Percentiles rank a stretch among this genome's conserved stretches.
These are phyloP conservation scores for Coranthus polyacanthus DNA, from an alignment of 2,797 vertebrate species.

Conservation along the genomic window DNA sequence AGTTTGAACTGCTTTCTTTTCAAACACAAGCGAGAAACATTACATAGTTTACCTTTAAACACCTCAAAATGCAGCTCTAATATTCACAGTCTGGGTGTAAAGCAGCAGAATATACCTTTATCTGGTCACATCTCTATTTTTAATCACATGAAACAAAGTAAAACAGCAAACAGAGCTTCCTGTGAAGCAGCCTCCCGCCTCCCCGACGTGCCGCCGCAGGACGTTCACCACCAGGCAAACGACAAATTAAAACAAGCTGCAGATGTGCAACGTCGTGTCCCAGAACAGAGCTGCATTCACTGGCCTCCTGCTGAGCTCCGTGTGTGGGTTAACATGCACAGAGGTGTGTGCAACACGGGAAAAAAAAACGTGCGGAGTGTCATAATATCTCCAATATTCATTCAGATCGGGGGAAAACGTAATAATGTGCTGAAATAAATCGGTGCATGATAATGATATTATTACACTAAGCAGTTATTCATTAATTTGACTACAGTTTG, in stretches of 20 bases:
- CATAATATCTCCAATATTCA: conserved; percentile 1
- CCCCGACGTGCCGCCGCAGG: not conserved
- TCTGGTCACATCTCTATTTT: not conserved
- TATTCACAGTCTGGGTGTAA: not conserved
- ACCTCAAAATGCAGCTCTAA: not conserved
- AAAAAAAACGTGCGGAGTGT: not conserved
- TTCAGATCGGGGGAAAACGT: conserved; percentile 12
- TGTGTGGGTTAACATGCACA: conserved; percentile 1
- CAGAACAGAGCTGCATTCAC: conserved; percentile 7
- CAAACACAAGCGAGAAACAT: not conserved
- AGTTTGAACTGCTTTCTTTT: no score
- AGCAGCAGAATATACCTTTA: not conserved
- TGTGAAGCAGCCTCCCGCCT: not conserved
- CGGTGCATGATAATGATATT: conserved; percentile 26
- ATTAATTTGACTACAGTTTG: conserved; percentile 19
- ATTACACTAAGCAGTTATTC: conserved; percentile 23
- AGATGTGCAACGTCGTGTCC: conserved; percentile 34
- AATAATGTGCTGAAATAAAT: conserved; percentile 34
- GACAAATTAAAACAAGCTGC: conserved; percentile 43
- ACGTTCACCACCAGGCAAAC: not conserved
- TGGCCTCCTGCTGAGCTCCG: conserved; percentile 5
- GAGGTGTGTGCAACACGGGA: conserved; percentile 5
- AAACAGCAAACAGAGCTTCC: not conserved
- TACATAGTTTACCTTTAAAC: no score
- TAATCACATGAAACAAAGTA: not conserved